phyloP scores from a whole-genome alignment of 2,113 vertebrate species.

The Nyctibius bracteatus region DNA sequence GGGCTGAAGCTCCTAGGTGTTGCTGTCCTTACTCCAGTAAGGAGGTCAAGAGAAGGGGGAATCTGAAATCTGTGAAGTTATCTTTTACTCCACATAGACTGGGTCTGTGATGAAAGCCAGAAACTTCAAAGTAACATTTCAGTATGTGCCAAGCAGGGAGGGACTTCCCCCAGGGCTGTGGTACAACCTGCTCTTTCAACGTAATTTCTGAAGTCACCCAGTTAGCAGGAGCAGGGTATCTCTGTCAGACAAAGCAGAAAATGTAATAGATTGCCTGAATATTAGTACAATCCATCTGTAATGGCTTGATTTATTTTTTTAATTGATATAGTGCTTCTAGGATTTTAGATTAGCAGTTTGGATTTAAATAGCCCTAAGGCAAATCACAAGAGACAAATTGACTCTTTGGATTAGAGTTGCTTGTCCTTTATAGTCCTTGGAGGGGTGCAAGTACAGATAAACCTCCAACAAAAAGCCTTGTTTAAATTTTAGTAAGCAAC shows the following conservation, averaged over 20 bases:
- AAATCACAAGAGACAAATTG: not conserved
- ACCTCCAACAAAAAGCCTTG: not conserved
- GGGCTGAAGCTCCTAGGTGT: not conserved
- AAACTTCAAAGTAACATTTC: not conserved
- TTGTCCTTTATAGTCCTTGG: conserved; percentile 4
- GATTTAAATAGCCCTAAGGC: not conserved
- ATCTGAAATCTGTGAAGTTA: not conserved
- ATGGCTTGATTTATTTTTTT: not conserved
- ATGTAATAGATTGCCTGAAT: not conserved
- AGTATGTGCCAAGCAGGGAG: not conserved
- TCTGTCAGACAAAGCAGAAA: not conserved
- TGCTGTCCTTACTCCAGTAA: not conserved
- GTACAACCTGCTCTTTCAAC: not conserved
- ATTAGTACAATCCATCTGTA: not conserved
- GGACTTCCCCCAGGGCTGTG: not conserved
- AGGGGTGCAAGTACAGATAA: not conserved
- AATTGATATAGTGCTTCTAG: not conserved
- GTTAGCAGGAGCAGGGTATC: not conserved
- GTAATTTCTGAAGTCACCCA: not conserved
- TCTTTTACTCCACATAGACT: not conserved
- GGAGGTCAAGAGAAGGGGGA: not conserved
- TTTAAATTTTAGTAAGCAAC: conserved; percentile 12
- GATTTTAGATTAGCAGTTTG: conserved; percentile 7
- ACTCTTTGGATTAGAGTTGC: not conserved
- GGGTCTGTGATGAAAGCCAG: not conserved